Evolutionary conservation across 2,888 invertebrate species (phyloP), one percentile per base, ranked within the genome.

Genomic region (Drosophila siamana): DNA sequence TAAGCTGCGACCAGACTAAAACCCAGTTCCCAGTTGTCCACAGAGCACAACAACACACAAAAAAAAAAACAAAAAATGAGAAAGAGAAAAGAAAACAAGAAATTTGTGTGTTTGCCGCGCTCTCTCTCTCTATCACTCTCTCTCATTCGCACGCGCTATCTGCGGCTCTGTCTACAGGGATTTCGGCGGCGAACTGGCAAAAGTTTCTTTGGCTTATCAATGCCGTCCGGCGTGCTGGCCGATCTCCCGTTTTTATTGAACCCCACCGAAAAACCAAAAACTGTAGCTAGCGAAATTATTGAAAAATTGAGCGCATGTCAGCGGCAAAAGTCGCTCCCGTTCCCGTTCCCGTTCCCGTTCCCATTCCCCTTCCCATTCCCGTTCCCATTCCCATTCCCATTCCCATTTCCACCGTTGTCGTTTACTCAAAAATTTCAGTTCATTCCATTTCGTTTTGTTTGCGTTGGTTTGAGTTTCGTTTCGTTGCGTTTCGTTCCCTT

Each of bases 121-220:
- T 30, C 28, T 30, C 6, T n/a, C 13, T 22, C 16, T 16, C 28
- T 30, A 2, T n/a, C 13, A 13, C 16, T 16, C 19, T 30, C 43
- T 11, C 24, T 54, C 47, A 9, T 4, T 26, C 7, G 26, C 28
- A 13, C 0, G 4, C 33, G 6, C 43, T 11, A 1, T 6, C 19
- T 19, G 30, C 30, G 15, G 0, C 16, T 22, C 15, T 47, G 28
- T 63, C 62, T 66, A 62, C 22, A 15, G 68, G 61, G 69, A 69
- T 57, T 61, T 69, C 16, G 47, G 65, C 16, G 47, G 65, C 52
- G 15, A 50, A 63, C 64, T 43, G 16, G 72, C 78, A 63, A 86
- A 83, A 83, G 48, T 83, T 83, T 78, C 44, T 61, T 62, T 62
- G 86, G 80, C 88, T 83, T 83, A 88, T 88, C 88, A 83, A 86